These are phyloP conservation scores for Goniozus legneri DNA, from an alignment of 1,140 invertebrate species.

Conservation along the genomic window DNA sequence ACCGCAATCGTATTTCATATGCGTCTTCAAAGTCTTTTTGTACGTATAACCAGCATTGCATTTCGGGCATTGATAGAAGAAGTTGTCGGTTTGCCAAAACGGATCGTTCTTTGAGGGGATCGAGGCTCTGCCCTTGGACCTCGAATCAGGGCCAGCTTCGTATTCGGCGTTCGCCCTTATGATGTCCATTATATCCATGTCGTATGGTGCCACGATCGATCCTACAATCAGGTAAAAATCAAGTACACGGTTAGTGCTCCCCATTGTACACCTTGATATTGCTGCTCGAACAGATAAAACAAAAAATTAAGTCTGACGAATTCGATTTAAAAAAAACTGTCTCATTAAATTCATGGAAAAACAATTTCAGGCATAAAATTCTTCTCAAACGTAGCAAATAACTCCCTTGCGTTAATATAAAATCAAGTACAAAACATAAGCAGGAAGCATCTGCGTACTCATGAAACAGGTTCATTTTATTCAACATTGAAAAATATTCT, in stretches of 20 bases:
- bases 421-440: too few species aligned
- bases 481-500: too few species aligned
- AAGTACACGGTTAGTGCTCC: slow-evolving; percentile 11
- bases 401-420: too few species aligned
- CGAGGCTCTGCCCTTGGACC: too few species aligned
- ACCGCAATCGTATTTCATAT: slow-evolving; percentile 71
- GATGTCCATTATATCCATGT: slow-evolving; percentile 26
- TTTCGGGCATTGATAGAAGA: slow-evolving; percentile 41
- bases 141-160: neutral
- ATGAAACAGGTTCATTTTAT: too few species aligned
- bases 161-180: slow-evolving; percentile 24
- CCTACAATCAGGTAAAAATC: slow-evolving; percentile 42
- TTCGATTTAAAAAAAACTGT: slow-evolving; percentile 14
- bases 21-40: slow-evolving; percentile 56
- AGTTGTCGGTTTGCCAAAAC: slow-evolving; percentile 27
- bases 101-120: slow-evolving; percentile 33
- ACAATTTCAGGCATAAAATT: too few species aligned
- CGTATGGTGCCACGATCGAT: slow-evolving; percentile 10
- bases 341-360: too few species aligned
- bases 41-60: slow-evolving; percentile 45
- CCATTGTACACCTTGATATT: too few species aligned
- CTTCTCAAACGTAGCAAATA: too few species aligned
- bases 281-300: slow-evolving; percentile 1
- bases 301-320: slow-evolving; percentile 2
- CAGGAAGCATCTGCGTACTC: too few species aligned